phyloP scores from a whole-genome alignment of 2,888 invertebrate species.

The Petrolisthes cinctipes region DNA sequence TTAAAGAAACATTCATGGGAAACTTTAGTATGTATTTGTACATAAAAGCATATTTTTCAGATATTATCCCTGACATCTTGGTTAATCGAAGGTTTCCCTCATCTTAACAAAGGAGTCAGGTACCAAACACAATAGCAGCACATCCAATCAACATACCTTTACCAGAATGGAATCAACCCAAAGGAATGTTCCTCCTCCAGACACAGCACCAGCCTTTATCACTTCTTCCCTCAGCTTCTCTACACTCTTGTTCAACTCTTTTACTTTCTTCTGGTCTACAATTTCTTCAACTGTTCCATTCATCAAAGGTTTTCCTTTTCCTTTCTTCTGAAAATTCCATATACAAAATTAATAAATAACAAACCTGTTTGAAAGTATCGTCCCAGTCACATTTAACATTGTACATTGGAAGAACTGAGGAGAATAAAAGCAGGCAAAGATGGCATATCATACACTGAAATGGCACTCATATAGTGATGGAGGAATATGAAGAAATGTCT shows the following conservation, averaged over 20 bases:
- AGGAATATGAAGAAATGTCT: too few relatives aligned
- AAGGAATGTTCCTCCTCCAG: constrained; percentile 82
- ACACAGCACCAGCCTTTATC: constrained; percentile 66
- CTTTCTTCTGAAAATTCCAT: neutral
- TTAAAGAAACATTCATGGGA: neutral
- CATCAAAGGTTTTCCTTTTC: neutral
- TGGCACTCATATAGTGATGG: too few relatives aligned
- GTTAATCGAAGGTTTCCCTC: neutral
- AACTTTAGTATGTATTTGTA: neutral
- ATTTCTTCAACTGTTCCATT: neutral
- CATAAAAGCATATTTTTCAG: neutral
- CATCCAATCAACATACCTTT: constrained; percentile 73
- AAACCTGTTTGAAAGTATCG: too few relatives aligned
- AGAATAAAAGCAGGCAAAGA: too few relatives aligned
- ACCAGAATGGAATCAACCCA: constrained; percentile 92
- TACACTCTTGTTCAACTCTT: constrained; percentile 14
- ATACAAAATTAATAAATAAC: too few relatives aligned
- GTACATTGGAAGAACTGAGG: too few relatives aligned
- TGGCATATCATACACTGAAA: too few relatives aligned
- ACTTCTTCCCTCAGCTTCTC: constrained; percentile 66
- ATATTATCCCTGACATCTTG: neutral
- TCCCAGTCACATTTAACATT: too few relatives aligned
- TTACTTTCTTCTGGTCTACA: neutral
- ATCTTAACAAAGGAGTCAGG: neutral
- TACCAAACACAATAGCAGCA: constrained; percentile 1